Evolutionary conservation across 2,888 invertebrate species (phyloP), one percentile per base, ranked within the genome.

Genomic region (Imbricaverruca yamaguchii): DNA sequence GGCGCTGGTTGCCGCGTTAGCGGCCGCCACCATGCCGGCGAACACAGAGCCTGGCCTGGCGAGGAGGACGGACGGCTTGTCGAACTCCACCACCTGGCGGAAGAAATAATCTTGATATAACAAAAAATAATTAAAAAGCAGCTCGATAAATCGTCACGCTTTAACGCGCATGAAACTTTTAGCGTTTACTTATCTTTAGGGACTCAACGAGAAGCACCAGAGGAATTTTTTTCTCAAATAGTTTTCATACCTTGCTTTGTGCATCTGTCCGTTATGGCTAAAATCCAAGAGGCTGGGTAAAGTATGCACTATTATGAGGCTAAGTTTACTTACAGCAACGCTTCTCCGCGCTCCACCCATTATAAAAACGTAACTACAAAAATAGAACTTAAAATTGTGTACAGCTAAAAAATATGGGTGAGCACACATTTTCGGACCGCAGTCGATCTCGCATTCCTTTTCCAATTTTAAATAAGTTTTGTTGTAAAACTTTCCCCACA

Each of bases 81-180:
- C 83, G 65, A 84, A 83, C 79, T 84, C 83, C n/a, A 74, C 81
- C 23, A 84, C 81, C 83, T 83, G 82, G n/a, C 23, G n/a, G 25
- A 63, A 1, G 39, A 39, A 39, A 39, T 39, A 39, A 39, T 39
- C 2, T 63, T 15, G 18, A 15, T 1, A 18, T 21, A 0, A 63
- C 1, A 21, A 13, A 63, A 21, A 18, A 13, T 8, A 0, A 18
- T 13, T 63, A 18, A 18, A 8, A 13, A 63, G 2, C 1, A 8
- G 1, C 1, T 63, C 8, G 8, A 18, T 1, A 9, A 8, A 6
- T 63, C 18, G 13, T 18, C 63, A 63, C 15, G 8, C 18, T 8
- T 18, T 8, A 18, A 18, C 63, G 8, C 1, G 21, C 2, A 18
- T 8, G 21, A 63, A 8, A 8, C 63, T 8, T 15, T 18, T 6